phyloP scores from a whole-genome alignment of 2,797 vertebrate species.

The Gephyroberyx darwinii region DNA sequence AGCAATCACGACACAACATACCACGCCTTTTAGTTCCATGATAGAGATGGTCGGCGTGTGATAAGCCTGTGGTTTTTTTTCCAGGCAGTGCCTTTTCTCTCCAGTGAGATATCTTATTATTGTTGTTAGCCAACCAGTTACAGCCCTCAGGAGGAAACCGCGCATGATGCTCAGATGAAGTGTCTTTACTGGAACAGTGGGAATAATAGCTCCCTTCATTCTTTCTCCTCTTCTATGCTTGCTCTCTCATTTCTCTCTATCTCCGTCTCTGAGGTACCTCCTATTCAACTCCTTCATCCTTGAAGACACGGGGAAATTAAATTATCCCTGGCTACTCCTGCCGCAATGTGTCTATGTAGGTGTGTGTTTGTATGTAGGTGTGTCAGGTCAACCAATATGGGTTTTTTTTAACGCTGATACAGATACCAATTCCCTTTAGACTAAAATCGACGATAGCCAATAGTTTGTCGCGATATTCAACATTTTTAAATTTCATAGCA shows the following conservation, averaged over 20 bases:
- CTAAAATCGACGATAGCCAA: too few species aligned
- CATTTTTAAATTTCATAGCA: too few species aligned
- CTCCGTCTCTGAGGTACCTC: conserved; percentile 47
- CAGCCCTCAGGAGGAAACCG: conserved; percentile 68
- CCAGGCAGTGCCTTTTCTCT: conserved; percentile 44
- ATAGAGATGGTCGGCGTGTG: conserved; percentile 53
- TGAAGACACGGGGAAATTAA: conserved; percentile 57
- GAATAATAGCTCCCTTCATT: conserved; percentile 61
- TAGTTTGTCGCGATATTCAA: too few species aligned
- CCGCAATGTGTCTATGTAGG: too few species aligned
- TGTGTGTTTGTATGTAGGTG: too few species aligned
- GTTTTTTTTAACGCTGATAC: too few species aligned
- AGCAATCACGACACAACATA: conserved; percentile 22
- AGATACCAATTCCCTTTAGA: conserved; percentile 19
- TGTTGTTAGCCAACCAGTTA: conserved; percentile 67
- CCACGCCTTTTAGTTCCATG: conserved; percentile 43
- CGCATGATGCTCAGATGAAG: conserved; percentile 69
- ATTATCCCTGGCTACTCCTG: conserved; percentile 33
- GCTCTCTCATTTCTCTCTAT: conserved; percentile 46
- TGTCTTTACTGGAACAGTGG: conserved; percentile 61
- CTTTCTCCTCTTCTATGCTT: conserved; percentile 41
- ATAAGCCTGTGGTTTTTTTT: conserved; percentile 51
- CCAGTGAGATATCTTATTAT: conserved; percentile 67
- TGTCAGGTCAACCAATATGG: too few species aligned
- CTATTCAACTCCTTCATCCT: conserved; percentile 56